Base-by-base conservation (phyloP, 2,888 invertebrate species). In the Melanargia galathea region DNA sequence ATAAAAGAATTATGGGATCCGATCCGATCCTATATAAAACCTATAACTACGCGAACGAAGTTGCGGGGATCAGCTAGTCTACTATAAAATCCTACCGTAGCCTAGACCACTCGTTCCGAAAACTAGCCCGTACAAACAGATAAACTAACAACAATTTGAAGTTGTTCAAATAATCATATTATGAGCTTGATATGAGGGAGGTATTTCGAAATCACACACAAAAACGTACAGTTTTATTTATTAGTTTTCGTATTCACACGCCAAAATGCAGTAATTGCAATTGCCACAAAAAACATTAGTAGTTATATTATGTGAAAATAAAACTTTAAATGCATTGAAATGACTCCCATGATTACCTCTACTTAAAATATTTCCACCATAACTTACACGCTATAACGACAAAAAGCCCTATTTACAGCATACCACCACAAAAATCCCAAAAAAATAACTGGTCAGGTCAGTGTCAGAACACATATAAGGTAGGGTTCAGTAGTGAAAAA, bases 321-420 rank as follows among this genome's bases (percentile, higher is more conserved):
- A 35, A 11, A 13, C 13, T 35, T 24, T 30, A 30, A 51, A 13
- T 48, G n/a, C 26, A 26, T 52, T 20, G 18, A 20, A 52, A 40
- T 16, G 20, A 57, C 16, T 43, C 30, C 11, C 43, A 51, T 43
- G 16, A 10, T 24, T 22, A 46, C 60, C 60, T 45, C 20, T 51
- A 38, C 38, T 60, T 24, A 55, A 51, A 40, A 57, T 35, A 33
- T 57, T 66, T 63, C 52, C 40, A n/a, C 57, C 18, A 16, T 2
- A 46, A 48, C 7, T 63, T 62, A 62, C 60, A 64, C 62, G 61
- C 64, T 49, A 58, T 40, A 59, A 57, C 56, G 45, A 54, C 52
- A 55, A 52, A 26, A 60, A 4, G 51, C 60, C 16, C 33, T 68
- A 61, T 66, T 68, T 58, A 68, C 62, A 59, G 46, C 61, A 67